A percentile compares a stretch with the other conserved stretches of the same genome.
Conservation (phyloP, 2,888 invertebrate genomes). For the Platycheirus albimanus region DNA sequence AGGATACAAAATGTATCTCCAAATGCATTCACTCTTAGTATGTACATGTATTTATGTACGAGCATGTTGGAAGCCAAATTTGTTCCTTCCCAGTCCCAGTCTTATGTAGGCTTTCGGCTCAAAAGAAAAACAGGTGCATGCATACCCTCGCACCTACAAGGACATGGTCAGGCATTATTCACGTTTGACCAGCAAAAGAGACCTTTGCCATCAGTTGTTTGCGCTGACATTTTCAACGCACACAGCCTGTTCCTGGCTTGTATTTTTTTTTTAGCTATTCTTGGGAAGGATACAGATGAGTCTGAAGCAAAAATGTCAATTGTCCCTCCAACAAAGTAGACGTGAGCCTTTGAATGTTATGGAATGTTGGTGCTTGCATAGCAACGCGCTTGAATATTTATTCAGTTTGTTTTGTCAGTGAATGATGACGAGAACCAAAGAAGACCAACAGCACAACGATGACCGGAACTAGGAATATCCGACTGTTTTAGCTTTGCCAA, state of each 20-base stretch:
- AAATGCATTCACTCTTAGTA: neutral
- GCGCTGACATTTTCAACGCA: neutral
- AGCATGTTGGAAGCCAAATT: conserved; percentile 6
- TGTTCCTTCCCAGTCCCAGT: neutral
- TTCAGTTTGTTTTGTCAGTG: conserved; percentile 41
- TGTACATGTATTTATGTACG: too few species aligned
- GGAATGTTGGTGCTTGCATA: conserved; percentile 34
- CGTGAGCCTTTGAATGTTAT: conserved; percentile 11
- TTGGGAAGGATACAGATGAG: conserved; percentile 3
- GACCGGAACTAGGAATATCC: neutral
- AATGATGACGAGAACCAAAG: neutral
- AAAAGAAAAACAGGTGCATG: conserved; percentile 2
- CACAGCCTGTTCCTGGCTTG: neutral
- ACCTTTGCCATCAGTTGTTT: conserved; percentile 28
- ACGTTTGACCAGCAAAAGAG: conserved; percentile 10
- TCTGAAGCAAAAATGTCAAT: conserved; percentile 1
- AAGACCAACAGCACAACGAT: neutral
- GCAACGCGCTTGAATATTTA: conserved; percentile 55
- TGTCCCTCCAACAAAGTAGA: conserved; percentile 6
- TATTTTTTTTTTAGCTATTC: neutral
- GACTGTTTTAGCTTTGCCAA: neutral
- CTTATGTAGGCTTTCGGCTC: neutral
- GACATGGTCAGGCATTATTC: conserved; percentile 4
- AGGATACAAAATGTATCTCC: too few species aligned
- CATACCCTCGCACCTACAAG: neutral